Evolutionary conservation across 2,113 vertebrate species (phyloP), one percentile per base, ranked within the genome.

Genomic region (Cardinalis cardinalis): DNA sequence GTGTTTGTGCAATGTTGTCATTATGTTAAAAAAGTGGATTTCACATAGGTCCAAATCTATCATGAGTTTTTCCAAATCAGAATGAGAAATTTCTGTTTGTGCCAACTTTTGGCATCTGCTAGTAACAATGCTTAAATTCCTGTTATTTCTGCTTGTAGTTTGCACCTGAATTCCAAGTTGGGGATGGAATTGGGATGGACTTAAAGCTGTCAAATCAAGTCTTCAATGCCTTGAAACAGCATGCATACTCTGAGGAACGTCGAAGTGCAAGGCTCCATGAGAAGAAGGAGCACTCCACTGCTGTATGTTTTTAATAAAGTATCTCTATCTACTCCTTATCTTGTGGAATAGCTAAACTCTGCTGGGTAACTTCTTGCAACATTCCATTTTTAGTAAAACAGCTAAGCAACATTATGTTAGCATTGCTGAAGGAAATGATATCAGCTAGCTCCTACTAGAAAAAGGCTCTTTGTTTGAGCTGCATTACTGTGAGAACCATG

Each of bases 281-380:
- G 76, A 99, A 99, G 95, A 99, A 99, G 94, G 99, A 99, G 88
- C 99, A 99, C 94, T 99, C 99, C 52, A 99, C 99, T 40, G 97
- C 99, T 25, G 99, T 99, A 97, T 90, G 98, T 96, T 36, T 87
- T 80, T 63, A 40, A 36, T 14, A 4, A 52, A 60, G 18, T 78
- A 25, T 74, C 18, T 89, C 23, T 72, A 0, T 64, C 5, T 72
- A 10, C 20, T 80, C 53, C 46, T 71, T 56, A 46, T 63, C 31
- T 82, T 65, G 18, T 51, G 29, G 48, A 76, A 78, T 56, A 89
- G 66, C 34, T 49, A 56, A 82, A 34, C 8, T 8, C 38, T 78
- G 51, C 31, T 90, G 66, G 66, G 31, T 76, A 76, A 58, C 26
- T 81, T 20, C 14, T 66, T 76, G 46, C 60, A 91, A 32, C 10